Evolutionary conservation across 2,888 invertebrate genomes (phyloP).

Genomic region (Alsophila aescularia): DNA sequence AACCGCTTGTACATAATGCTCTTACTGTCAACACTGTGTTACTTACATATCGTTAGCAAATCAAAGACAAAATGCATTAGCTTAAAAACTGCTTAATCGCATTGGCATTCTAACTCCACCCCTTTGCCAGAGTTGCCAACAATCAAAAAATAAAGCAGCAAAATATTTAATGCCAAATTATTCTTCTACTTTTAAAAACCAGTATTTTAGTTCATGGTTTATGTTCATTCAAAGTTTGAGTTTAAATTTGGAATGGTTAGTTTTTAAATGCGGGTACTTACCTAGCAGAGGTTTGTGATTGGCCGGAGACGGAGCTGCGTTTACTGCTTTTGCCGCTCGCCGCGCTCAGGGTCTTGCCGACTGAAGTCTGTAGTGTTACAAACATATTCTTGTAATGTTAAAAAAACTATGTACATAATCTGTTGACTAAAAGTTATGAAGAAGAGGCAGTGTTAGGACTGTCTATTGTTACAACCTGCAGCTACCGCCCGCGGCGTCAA

Average conservation of each 20-base stretch:
- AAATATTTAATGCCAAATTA: conserved; percentile 70
- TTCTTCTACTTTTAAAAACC: conserved; percentile 43
- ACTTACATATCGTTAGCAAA: conserved; percentile 66
- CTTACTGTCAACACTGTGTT: conserved; percentile 10
- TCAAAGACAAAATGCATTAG: conserved; percentile 76
- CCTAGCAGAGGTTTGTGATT: conserved; percentile 77
- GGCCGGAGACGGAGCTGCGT: conserved; percentile 76
- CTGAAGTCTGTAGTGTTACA: conserved; percentile 70
- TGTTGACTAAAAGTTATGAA: too few species aligned
- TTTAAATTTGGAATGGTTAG: conserved; percentile 30
- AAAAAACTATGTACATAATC: too few species aligned
- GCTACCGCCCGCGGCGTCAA: too few species aligned
- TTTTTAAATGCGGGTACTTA: conserved; percentile 51
- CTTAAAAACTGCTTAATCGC: conserved; percentile 42
- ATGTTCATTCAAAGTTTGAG: conserved; percentile 26
- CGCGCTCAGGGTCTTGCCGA: conserved; percentile 75
- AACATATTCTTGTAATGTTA: neutral
- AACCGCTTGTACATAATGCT: neutral
- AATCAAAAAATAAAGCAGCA: conserved; percentile 78
- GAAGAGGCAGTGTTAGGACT: too few species aligned
- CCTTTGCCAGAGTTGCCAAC: conserved; percentile 50
- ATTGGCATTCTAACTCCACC: conserved; percentile 32
- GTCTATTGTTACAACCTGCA: too few species aligned
- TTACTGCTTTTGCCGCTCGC: conserved; percentile 78
- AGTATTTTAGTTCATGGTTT: conserved; percentile 40